These are phyloP conservation scores for Yponomeuta sedellus DNA, from an alignment of 2,888 invertebrate genomes.

Conservation along the genomic window DNA sequence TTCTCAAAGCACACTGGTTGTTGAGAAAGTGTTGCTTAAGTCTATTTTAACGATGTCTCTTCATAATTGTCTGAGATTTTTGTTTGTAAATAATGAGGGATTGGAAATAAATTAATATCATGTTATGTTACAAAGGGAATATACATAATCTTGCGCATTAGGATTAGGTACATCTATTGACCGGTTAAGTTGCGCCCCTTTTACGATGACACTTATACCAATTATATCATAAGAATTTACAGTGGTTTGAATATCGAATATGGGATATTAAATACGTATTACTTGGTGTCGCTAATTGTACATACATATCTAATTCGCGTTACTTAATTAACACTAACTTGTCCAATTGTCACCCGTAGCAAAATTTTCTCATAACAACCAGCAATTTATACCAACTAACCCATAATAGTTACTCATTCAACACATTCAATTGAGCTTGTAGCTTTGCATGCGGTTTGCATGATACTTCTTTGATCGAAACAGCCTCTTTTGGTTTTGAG, in stretches of 20 bases:
- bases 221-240: too few species aligned
- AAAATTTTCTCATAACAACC: slow-evolving; percentile 16
- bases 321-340: slow-evolving; percentile 4
- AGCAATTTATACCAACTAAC: slow-evolving; percentile 16
- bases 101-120: not conserved
- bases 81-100: not conserved
- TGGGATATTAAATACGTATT: too few species aligned
- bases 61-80: too few species aligned
- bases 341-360: slow-evolving; percentile 17
- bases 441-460: slow-evolving; percentile 45
- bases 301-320: not conserved
- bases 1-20: slow-evolving; percentile 29
- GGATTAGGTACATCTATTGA: too few species aligned
- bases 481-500: slow-evolving; percentile 74
- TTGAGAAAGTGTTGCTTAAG: slow-evolving; percentile 28
- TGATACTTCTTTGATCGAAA: slow-evolving; percentile 52
- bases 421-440: slow-evolving; percentile 22
- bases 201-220: too few species aligned
- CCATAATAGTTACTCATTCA: slow-evolving; percentile 19
- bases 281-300: not conserved
- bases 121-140: too few species aligned
- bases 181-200: too few species aligned
- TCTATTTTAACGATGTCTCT: slow-evolving; percentile 18
- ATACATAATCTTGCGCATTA: too few species aligned
- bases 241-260: too few species aligned